phyloP scores from a whole-genome alignment of 2,888 invertebrate species.

The Julus scandinavius region DNA sequence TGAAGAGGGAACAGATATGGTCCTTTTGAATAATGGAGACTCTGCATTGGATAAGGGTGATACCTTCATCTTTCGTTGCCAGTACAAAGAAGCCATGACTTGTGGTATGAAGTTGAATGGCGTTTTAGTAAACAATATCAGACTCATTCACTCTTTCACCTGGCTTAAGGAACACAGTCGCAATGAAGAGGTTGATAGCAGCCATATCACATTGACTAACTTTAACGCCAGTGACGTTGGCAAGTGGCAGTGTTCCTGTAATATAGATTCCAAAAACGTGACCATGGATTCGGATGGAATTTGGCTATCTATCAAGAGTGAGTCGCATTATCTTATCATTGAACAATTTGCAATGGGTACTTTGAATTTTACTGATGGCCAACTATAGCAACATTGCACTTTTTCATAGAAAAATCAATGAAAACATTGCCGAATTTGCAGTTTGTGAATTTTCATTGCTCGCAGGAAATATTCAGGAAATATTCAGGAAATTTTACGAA shows the following conservation, averaged over 20 bases:
- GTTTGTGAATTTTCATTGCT: neutral
- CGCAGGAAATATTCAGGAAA: too few relatives aligned
- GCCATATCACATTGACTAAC: neutral
- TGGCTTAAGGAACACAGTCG: neutral
- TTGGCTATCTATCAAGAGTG: neutral
- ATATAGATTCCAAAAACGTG: neutral
- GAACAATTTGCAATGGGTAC: too few relatives aligned
- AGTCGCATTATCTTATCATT: neutral
- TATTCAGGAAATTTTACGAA: too few relatives aligned
- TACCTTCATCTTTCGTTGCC: neutral
- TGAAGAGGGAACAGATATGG: neutral
- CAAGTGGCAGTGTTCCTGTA: neutral
- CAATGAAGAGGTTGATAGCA: neutral
- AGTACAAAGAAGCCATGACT: neutral
- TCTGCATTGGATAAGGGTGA: neutral
- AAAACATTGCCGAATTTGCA: too few relatives aligned
- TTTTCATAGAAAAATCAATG: too few relatives aligned
- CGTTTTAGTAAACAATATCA: neutral
- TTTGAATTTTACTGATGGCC: too few relatives aligned
- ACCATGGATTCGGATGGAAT: neutral
- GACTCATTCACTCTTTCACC: neutral
- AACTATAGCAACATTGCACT: neutral
- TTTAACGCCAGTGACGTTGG: neutral
- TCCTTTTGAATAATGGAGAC: neutral
- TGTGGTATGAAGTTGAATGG: neutral